Conservation (phyloP, 2,113 vertebrate genomes). For the Bubalus kerabau region DNA sequence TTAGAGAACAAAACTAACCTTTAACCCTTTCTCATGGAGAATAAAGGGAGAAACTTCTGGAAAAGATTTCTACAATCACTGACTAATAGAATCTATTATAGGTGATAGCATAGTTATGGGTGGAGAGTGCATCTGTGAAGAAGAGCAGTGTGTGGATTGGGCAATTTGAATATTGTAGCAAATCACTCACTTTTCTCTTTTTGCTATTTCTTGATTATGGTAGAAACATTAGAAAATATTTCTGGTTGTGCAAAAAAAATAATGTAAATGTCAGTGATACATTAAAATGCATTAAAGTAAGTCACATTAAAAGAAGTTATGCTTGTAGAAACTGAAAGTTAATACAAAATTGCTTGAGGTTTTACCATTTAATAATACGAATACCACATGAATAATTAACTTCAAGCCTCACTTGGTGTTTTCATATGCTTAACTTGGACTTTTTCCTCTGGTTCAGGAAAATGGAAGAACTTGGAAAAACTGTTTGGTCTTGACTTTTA, state of each 20-base stretch:
- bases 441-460: background rate
- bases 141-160: background rate
- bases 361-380: background rate
- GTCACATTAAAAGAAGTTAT: background rate
- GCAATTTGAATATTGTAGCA: background rate
- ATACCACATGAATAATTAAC: background rate
- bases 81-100: background rate
- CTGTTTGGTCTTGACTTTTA: background rate
- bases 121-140: background rate
- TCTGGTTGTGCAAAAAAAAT: background rate
- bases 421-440: background rate
- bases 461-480: background rate
- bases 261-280: background rate
- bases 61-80: background rate
- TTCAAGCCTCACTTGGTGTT: background rate
- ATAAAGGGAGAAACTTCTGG: background rate
- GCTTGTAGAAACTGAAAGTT: background rate
- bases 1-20: background rate
- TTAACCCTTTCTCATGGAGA: background rate
- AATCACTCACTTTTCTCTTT: background rate
- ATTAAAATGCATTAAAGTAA: conserved; percentile 11
- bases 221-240: background rate
- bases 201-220: background rate
- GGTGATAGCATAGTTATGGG: background rate
- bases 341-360: background rate